A percentile compares a stretch with the other conserved stretches of the same genome.
phyloP scores from a whole-genome alignment of 2,113 vertebrate species.

The Crypturellus undulatus region DNA sequence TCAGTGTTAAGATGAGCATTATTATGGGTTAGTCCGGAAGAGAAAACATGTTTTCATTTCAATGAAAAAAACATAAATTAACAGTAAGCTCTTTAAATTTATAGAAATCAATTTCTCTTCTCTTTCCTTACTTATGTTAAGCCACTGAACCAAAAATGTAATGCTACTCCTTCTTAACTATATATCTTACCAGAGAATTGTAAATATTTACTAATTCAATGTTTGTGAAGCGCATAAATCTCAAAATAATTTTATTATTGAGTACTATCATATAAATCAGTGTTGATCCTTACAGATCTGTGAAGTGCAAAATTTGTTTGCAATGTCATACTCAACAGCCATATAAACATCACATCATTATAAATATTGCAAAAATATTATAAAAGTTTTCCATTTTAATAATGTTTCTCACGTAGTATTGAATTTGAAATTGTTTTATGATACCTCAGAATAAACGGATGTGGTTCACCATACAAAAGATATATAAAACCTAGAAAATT shows the following conservation, averaged over 20 bases:
- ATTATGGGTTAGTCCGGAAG: fast-evolving
- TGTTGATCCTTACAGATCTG: not conserved
- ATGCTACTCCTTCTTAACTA: not conserved
- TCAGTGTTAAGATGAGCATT: not conserved
- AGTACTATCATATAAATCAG: fast-evolving
- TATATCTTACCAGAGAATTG: not conserved
- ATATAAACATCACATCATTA: not conserved
- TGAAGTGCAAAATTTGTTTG: not conserved
- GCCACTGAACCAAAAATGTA: not conserved
- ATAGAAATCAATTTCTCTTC: not conserved
- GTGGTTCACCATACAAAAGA: not conserved
- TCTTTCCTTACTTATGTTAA: fast-evolving
- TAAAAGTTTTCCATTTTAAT: not conserved
- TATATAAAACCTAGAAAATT: not conserved
- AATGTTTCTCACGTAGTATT: not conserved
- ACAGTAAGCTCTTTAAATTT: not conserved
- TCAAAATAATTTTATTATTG: not conserved
- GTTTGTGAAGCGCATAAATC: not conserved
- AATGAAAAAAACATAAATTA: not conserved
- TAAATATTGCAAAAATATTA: not conserved
- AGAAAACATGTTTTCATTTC: not conserved
- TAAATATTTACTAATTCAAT: not conserved
- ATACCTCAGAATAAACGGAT: not conserved
- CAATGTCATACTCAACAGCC: not conserved
- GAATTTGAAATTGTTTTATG: not conserved